Evolutionary conservation across 2,113 vertebrate species (phyloP).

Genomic region (Takifugu flavidus): DNA sequence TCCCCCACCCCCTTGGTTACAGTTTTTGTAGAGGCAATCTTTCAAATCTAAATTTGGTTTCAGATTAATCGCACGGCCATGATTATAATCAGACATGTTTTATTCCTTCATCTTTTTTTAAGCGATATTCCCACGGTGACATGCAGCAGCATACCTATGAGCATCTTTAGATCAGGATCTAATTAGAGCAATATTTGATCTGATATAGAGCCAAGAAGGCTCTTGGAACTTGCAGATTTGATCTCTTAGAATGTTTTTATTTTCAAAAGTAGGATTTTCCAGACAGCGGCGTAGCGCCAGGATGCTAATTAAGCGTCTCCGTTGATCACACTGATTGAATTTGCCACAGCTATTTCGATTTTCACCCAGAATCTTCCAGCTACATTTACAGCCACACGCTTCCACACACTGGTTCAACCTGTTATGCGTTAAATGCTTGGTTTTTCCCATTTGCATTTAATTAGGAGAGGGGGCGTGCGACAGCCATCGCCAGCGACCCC

Average conservation of each 20-base stretch:
- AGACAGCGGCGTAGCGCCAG: conserved; percentile 26
- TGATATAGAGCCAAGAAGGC: conserved; percentile 3
- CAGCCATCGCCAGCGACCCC: conserved; percentile 18
- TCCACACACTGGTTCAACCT: conserved; percentile 60
- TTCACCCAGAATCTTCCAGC: conserved; percentile 66
- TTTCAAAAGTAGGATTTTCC: conserved; percentile 18
- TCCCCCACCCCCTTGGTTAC: too few relatives aligned
- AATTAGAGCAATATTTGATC: not conserved
- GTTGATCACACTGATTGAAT: conserved; percentile 39
- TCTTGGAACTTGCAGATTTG: conserved; percentile 10
- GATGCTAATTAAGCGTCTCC: conserved; percentile 38
- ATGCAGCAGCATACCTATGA: conserved; percentile 9
- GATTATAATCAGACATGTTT: too few relatives aligned
- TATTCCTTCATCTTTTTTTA: too few relatives aligned
- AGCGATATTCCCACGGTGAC: not conserved
- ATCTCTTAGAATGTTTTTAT: conserved; percentile 28
- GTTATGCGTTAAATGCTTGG: conserved; percentile 66
- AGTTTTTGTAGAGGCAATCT: too few relatives aligned
- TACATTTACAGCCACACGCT: conserved; percentile 56
- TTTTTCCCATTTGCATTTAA: conserved; percentile 67
- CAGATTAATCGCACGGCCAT: too few relatives aligned
- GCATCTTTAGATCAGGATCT: not conserved
- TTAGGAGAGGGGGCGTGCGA: conserved; percentile 52
- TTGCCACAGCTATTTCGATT: conserved; percentile 62
- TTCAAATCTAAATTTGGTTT: too few relatives aligned